Evolutionary conservation across 2,113 vertebrate genomes (phyloP).

Genomic region (Macquaria australasica): DNA sequence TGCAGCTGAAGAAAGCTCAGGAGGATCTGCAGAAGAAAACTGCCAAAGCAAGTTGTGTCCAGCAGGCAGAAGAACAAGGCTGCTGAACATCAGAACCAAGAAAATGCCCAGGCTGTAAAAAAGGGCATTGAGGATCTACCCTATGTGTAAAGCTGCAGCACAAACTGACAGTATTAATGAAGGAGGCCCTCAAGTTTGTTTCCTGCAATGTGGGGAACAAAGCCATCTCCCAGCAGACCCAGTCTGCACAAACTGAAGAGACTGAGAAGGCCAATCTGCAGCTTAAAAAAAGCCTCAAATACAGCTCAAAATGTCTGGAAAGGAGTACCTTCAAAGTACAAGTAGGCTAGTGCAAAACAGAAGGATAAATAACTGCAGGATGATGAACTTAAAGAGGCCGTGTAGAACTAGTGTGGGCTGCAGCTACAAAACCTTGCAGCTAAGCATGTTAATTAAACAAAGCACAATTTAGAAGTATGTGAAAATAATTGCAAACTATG

Average conservation of each 20-base stretch:
- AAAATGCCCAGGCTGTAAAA: neutral
- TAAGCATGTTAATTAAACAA: neutral
- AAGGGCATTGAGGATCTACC: neutral
- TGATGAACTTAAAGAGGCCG: neutral
- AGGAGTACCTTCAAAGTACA: neutral
- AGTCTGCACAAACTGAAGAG: neutral
- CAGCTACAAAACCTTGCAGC: neutral
- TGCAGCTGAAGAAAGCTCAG: neutral
- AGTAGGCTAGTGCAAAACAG: neutral
- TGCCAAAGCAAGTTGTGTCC: neutral
- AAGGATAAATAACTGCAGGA: neutral
- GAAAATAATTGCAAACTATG: too few species aligned
- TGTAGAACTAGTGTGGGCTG: neutral
- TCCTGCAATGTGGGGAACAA: neutral
- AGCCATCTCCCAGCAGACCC: neutral
- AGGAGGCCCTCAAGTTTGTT: neutral
- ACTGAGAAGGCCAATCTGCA: neutral
- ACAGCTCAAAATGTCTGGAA: neutral
- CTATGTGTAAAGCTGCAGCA: neutral
- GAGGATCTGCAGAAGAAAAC: neutral
- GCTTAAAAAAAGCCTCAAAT: neutral
- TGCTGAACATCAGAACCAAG: neutral
- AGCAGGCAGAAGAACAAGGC: conserved; percentile 2
- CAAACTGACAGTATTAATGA: neutral
- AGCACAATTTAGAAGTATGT: neutral